Percentiles rank a stretch among this genome's conserved stretches.
Conservation (phyloP, 2,888 invertebrate species). For the Baccha elongata region DNA sequence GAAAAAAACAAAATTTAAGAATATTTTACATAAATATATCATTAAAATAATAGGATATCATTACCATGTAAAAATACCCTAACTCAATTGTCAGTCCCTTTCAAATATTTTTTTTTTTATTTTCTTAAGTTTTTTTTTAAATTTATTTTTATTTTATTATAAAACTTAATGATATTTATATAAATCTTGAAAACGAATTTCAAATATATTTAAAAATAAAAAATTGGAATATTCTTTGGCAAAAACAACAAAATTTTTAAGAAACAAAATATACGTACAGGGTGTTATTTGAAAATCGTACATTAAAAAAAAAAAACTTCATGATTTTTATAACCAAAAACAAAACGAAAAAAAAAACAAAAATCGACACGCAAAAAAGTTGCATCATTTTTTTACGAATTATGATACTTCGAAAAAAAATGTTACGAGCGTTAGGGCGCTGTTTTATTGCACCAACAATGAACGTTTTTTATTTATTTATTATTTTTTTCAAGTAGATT, state of each 20-base stretch:
- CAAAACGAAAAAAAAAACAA: slow-evolving; percentile 54
- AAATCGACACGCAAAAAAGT: slow-evolving; percentile 73
- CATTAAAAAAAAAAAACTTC: slow-evolving; percentile 34
- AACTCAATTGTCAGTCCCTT: slow-evolving; percentile 46
- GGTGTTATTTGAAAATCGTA: slow-evolving; percentile 70
- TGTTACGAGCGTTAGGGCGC: slow-evolving; percentile 78
- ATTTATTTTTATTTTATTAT: neutral
- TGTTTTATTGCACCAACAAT: slow-evolving; percentile 78
- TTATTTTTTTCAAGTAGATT: slow-evolving; percentile 20
- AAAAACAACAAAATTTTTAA: slow-evolving; percentile 42
- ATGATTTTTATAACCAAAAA: slow-evolving; percentile 53
- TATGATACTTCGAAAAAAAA: slow-evolving; percentile 58
- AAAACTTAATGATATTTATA: slow-evolving; percentile 17
- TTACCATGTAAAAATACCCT: slow-evolving; percentile 49
- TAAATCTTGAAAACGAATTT: slow-evolving; percentile 60
- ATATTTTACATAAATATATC: slow-evolving; percentile 18
- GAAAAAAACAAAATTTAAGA: slow-evolving; percentile 18
- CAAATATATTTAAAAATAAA: slow-evolving; percentile 47
- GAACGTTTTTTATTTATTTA: slow-evolving; percentile 62
- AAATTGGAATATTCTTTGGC: slow-evolving; percentile 54
- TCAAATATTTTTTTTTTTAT: slow-evolving; percentile 12
- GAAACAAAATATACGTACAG: slow-evolving; percentile 17
- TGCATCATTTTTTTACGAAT: slow-evolving; percentile 68
- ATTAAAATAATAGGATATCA: slow-evolving; percentile 33
- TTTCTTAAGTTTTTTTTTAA: neutral